Percentiles rank a stretch among this genome's conserved stretches.
phyloP scores from a whole-genome alignment of 2,888 invertebrate species.

The Pasiphila rectangulata region DNA sequence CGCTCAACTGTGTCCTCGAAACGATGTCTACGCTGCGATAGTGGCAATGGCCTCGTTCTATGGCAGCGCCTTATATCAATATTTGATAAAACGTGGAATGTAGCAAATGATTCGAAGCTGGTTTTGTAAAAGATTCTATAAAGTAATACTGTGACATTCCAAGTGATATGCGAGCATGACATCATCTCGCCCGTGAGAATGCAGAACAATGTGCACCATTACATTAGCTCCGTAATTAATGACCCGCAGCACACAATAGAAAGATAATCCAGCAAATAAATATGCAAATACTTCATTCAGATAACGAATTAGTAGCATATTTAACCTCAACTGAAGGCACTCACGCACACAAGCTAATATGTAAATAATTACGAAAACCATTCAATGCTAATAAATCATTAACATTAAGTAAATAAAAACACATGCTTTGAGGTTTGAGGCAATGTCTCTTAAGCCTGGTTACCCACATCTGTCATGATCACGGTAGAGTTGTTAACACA shows the following conservation, averaged over 20 bases:
- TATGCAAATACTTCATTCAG: conserved; percentile 49
- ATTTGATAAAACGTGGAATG: conserved; percentile 53
- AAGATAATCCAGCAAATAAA: conserved; percentile 46
- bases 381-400: conserved; percentile 43
- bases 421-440: conserved; percentile 45
- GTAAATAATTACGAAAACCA: neutral
- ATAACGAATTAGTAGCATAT: conserved; percentile 34
- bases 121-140: conserved; percentile 42
- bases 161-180: conserved; percentile 50
- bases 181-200: conserved; percentile 50
- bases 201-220: conserved; percentile 54
- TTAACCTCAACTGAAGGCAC: conserved; percentile 18
- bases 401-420: conserved; percentile 42
- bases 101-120: conserved; percentile 40
- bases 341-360: neutral
- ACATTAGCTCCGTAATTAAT: conserved; percentile 48
- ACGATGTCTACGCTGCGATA: conserved; percentile 39
- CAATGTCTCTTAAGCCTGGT: conserved; percentile 46
- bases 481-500: conserved; percentile 55
- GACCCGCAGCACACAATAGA: conserved; percentile 52
- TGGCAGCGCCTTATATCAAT: conserved; percentile 46
- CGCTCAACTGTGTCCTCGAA: conserved; percentile 45
- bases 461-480: conserved; percentile 51
- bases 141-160: conserved; percentile 42
- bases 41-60: conserved; percentile 55